Percentiles rank a stretch among this genome's conserved stretches.
Evolutionary conservation across 2,888 invertebrate genomes (phyloP).

Genomic region (Sphaeridia pumilis): DNA sequence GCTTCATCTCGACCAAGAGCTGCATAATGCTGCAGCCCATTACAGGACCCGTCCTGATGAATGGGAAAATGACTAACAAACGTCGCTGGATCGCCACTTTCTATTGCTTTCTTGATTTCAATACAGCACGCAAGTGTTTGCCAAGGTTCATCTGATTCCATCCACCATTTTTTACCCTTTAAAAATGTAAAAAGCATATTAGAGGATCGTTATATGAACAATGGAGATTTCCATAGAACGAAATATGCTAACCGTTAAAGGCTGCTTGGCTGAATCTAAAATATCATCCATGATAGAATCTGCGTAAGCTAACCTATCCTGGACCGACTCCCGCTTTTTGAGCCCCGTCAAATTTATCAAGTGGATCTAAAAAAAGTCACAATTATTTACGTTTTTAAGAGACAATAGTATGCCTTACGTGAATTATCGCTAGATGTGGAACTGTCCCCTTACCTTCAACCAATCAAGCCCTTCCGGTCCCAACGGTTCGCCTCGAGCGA

Average conservation of each 20-base stretch:
- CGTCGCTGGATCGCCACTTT: conserved; percentile 51
- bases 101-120: conserved; percentile 72
- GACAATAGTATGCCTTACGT: too few relatives aligned
- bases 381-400: neutral
- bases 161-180: conserved; percentile 84
- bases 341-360: conserved; percentile 86
- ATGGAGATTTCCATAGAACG: too few relatives aligned
- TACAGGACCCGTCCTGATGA: conserved; percentile 98
- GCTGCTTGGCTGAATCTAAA: conserved; percentile 86
- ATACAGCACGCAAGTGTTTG: conserved; percentile 93
- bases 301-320: conserved; percentile 66
- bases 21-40: conserved; percentile 98
- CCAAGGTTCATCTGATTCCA: conserved; percentile 90
- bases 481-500: conserved; percentile 69
- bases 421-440: too few relatives aligned
- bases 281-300: conserved; percentile 72
- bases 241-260: conserved; percentile 47
- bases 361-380: conserved; percentile 52
- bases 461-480: conserved; percentile 79
- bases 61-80: conserved; percentile 72
- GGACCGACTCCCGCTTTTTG: conserved; percentile 65
- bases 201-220: too few relatives aligned
- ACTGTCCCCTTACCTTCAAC: conserved; percentile 69
- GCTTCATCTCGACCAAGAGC: conserved; percentile 88
- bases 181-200: too few relatives aligned